Base-by-base conservation (phyloP, 2,113 vertebrate genomes). In the Collichthys lucidus region DNA sequence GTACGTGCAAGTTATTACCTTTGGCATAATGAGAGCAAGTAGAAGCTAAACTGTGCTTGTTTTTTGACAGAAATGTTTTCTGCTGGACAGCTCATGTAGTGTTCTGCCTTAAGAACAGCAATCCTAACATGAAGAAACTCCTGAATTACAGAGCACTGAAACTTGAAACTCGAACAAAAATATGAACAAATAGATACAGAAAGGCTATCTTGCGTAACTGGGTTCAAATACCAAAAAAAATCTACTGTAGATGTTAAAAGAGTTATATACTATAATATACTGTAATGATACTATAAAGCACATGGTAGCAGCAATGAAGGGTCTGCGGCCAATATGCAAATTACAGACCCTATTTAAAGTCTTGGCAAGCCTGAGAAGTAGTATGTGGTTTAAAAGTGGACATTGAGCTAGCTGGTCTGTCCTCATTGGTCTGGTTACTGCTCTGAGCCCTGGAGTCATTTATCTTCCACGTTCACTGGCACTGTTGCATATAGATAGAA, bases 381-480 rank as follows among this genome's bases (percentile, higher is more conserved):
- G n/a, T 66, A 16, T 60, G 26, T 74, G 56, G 74, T 22, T 77
- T 74, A 8, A 53, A 22, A 80, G 42, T 77, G 55, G 69, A 73
- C 47, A 12, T 8, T 49, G 9, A 56, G 17, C 50, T 49, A 16
- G 6, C 40, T 73, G 56, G 19, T 3, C 62, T 53, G 50, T 52
- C 16, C 22, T 44, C 35, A 9, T 22, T 11, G 49, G 40, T 31
- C 24, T 44, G 42, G 66, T 53, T 60, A 14, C 14, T 56, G n/a
- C 49, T 50, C 52, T 10, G 7, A 64, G 9, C 11, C 11, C 17
- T 56, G 49, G 6, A 67, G 73, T 24, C 8, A 77, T 62, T 26
- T 26, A 16, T 56, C 49, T 56, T 67, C 9, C 11, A 73, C 17
- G 5, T 47, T 62, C 31, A 44, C 47, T 11, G 11, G 31, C 16